Evolutionary conservation across 1,140 invertebrate genomes (phyloP), one percentile per base, ranked within the genome.

Genomic region (Rhagoletis zephyria): DNA sequence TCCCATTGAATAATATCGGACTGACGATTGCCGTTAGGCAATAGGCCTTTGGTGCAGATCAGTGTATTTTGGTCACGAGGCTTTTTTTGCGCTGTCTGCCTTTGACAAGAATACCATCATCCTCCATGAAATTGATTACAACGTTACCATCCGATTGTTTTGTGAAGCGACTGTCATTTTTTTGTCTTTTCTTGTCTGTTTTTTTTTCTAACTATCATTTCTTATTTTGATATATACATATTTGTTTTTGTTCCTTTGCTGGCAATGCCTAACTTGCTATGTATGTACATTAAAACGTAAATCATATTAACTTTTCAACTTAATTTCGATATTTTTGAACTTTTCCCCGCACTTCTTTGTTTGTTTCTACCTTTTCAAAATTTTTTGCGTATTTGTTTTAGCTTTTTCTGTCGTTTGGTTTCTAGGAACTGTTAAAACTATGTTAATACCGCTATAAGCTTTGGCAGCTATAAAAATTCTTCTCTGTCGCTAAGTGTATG

Each of bases 381-480:
- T 74, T 42, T 10, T 74, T 67, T 67, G 19, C 65, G 65, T 42
- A 12, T 67, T 40, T 67, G 30, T 67, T 65, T 40, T 65, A 3
- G 30, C 19, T 42, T 74, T 14, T 74, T 74, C 14, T 48, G 4
- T 48, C 67, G 16, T 48, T 74, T 74, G 67, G 10, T 45, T 74
- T 74, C 67, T 74, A 48, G n/a, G 67, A 74, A 74, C 5, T 74
- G 42, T 74, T 70, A n/a, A 74, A 74, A 74, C 45, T 40, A 40
- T 74, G 42, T 1, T 74, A 7, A 74, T 48, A 42, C 45, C 42
- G 12, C 45, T 74, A 42, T 6, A 45, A 16, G n/a, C 5, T 56
- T 56, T 56, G 51, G 5, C 51, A 10, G 5, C 30, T 30, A 30
- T 30, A 30, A 56, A 7, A 5, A 48, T 74, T n/a, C 40, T 74